phyloP scores from a whole-genome alignment of 2,888 invertebrate species.

The Sinhomidia bicolor region DNA sequence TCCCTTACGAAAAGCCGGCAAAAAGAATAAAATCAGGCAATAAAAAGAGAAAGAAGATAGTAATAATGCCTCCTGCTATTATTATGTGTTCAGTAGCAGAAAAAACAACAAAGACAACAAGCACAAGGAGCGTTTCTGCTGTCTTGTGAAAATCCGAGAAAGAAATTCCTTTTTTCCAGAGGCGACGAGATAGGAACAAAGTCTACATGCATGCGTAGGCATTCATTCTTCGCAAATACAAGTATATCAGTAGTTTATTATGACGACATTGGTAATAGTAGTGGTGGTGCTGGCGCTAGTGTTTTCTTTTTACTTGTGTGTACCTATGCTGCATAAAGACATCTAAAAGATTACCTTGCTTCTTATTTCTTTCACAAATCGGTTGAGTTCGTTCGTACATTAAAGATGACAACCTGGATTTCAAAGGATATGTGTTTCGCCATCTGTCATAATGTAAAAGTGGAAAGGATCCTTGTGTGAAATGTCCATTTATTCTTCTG shows the following conservation, averaged over 20 bases:
- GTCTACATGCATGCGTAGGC: no score
- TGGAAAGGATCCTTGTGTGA: not conserved
- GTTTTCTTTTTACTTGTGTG: conserved; percentile 18
- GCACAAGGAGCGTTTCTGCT: not conserved
- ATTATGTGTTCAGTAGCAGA: not conserved
- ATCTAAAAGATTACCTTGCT: conserved; percentile 39
- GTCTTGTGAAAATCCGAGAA: not conserved
- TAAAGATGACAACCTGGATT: conserved; percentile 24
- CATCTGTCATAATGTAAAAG: conserved; percentile 32
- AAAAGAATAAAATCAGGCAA: conserved; percentile 8
- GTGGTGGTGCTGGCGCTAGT: conserved; percentile 1
- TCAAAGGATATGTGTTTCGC: conserved; percentile 35
- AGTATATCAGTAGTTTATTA: not conserved
- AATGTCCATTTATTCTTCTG: not conserved
- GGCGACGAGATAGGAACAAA: not conserved
- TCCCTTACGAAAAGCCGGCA: not conserved
- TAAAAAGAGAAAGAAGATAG: conserved; percentile 8
- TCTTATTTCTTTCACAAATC: conserved; percentile 46
- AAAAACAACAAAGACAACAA: conserved; percentile 41
- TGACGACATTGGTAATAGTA: not conserved
- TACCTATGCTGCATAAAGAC: conserved; percentile 26
- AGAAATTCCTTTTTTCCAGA: not conserved
- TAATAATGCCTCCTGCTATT: conserved; percentile 1
- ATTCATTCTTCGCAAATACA: no score
- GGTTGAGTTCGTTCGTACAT: conserved; percentile 19